phyloP scores from a whole-genome alignment of 2,113 vertebrate species.

The Tichodroma muraria region DNA sequence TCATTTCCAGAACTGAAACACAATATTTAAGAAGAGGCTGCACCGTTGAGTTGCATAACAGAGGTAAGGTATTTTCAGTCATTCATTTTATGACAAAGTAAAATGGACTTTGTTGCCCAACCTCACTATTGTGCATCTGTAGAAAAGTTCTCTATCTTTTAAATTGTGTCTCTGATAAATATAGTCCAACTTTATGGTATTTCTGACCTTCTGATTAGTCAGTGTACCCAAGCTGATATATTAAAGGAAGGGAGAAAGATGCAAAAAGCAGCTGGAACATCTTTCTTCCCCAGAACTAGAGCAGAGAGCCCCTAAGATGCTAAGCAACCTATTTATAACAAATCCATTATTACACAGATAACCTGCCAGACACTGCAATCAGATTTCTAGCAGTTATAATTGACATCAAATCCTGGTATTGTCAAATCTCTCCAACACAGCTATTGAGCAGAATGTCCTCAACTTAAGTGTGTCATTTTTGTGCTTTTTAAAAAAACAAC shows the following conservation, averaged over 20 bases:
- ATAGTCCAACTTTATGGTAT: background rate
- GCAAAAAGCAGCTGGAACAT: background rate
- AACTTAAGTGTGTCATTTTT: background rate
- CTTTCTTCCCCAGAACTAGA: background rate
- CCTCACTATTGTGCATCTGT: background rate
- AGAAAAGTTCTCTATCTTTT: background rate
- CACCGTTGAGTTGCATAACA: background rate
- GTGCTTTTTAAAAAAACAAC: background rate
- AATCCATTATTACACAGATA: background rate
- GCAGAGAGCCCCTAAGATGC: background rate
- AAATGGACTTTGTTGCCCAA: background rate
- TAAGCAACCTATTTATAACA: background rate
- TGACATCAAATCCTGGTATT: background rate
- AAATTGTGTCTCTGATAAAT: background rate
- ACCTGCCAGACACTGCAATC: slow-evolving; percentile 9
- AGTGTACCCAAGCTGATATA: background rate
- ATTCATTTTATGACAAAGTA: background rate
- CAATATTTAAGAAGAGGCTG: background rate
- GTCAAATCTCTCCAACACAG: slow-evolving; percentile 1
- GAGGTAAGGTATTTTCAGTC: background rate
- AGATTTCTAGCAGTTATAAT: background rate
- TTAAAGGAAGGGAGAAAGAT: background rate
- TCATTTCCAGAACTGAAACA: slow-evolving; percentile 7
- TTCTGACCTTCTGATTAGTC: background rate
- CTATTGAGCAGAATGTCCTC: background rate